Percentiles rank a stretch among this genome's conserved stretches.
Evolutionary conservation across 2,113 vertebrate genomes (phyloP).

Genomic region (Isichthys henryi): DNA sequence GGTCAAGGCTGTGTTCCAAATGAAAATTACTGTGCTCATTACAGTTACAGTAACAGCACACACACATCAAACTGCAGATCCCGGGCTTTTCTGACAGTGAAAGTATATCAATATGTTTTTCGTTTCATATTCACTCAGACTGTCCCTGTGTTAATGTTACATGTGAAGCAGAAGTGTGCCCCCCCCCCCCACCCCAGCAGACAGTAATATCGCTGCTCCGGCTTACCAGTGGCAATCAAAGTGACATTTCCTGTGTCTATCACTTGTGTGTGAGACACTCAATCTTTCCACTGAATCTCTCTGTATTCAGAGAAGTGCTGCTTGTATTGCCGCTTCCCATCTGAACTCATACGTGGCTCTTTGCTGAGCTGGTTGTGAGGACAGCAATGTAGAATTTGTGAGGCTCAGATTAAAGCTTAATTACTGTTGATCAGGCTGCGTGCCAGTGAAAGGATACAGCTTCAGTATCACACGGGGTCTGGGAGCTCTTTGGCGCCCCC

Average conservation of each 20-base stretch:
- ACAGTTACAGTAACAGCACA: background rate
- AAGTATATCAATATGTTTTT: background rate
- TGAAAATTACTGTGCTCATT: background rate
- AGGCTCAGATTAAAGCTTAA: background rate
- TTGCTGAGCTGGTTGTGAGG: background rate
- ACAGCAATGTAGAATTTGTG: background rate
- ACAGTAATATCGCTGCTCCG: background rate
- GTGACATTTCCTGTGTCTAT: background rate
- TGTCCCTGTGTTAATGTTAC: background rate
- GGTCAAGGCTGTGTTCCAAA: background rate
- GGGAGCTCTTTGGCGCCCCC: background rate
- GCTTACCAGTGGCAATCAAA: background rate
- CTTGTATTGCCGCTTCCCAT: background rate
- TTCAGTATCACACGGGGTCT: background rate
- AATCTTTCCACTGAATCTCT: background rate
- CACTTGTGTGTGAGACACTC: background rate
- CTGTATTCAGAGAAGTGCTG: background rate
- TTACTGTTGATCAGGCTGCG: background rate
- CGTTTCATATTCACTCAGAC: background rate
- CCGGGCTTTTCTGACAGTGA: background rate
- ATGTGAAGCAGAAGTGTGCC: background rate
- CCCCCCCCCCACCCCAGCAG: background rate
- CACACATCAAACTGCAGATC: background rate
- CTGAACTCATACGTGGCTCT: background rate
- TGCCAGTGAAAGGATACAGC: background rate